Percentiles rank a stretch among this genome's conserved stretches.
Conservation (phyloP, 2,113 vertebrate genomes). For the Bettongia penicillata region DNA sequence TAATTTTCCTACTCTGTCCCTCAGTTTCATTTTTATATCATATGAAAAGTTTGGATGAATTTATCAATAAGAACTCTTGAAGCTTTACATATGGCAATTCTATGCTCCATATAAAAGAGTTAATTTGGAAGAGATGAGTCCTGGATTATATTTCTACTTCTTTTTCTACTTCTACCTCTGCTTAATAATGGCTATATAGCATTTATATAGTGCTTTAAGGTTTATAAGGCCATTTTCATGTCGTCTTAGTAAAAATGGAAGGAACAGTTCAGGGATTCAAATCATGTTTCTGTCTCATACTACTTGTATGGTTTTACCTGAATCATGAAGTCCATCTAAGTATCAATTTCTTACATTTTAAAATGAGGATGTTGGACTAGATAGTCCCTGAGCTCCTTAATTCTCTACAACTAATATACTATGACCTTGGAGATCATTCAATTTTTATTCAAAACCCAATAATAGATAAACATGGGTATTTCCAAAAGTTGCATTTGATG, state of each 20-base stretch:
- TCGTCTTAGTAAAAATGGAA: background rate
- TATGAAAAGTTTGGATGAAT: background rate
- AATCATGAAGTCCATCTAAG: background rate
- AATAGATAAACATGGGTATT: background rate
- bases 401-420: background rate
- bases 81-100: background rate
- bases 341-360: background rate
- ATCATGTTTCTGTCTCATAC: background rate
- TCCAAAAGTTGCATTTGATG: background rate
- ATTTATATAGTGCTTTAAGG: background rate
- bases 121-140: background rate
- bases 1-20: background rate
- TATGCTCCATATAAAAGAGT: background rate
- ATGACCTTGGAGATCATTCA: fast-evolving
- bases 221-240: background rate
- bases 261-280: background rate
- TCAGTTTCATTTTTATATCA: background rate
- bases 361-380: background rate
- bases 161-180: background rate
- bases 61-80: background rate
- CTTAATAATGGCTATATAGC: background rate
- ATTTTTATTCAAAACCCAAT: background rate
- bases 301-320: background rate
- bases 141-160: background rate
- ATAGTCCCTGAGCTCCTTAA: background rate